Base-by-base conservation (phyloP, 2,797 vertebrate species). In the Enteromius radiatus region DNA sequence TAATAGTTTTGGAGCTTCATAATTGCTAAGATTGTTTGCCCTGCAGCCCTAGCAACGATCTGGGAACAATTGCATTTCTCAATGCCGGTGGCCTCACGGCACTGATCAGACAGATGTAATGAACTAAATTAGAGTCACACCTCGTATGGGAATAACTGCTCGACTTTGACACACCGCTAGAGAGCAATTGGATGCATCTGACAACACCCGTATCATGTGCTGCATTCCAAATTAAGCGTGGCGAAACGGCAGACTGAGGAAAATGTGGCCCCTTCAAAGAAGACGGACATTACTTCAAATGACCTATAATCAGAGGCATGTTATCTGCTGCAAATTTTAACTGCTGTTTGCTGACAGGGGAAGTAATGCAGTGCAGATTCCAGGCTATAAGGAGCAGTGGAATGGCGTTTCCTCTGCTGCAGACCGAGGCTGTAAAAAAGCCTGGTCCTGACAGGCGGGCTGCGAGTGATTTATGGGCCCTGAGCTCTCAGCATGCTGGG, bases 401-500 rank as follows among this genome's bases (percentile, higher is more conserved):
- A 84, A 86, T 83, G 73, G 76, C n/a, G 77, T 80, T 85, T 82
- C 77, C 81, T 88, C 84, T 81, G 54, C 85, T 81, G 82, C 78
- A 86, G 85, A 63, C 78, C 84, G 80, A 87, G 85, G 84, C 81
- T 86, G 79, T 89, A 87, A 90, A 90, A 87, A 87, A 64, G 45
- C 56, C 64, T 77, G 84, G 79, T 80, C 81, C 75, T 90, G 90
- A 90, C 90, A 91, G 87, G 52, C 86, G 83, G 76, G 80, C 85
- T 78, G 61, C 65, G 14, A 78, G 82, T 91, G 90, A 92, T 91
- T 91, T 88, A 92, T 91, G 86, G 43, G 84, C 73, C 80, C 67
- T 78, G 75, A 67, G 80, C 81, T 79, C 77, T 82, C 79, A 86
- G 82, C 86, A 87, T 87, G 87, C 84, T 54, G 31, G 76, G 85